Percentiles rank a stretch among this genome's conserved stretches.
Conservation (phyloP, 2,888 invertebrate genomes). For the Synanthedon vespiformis region DNA sequence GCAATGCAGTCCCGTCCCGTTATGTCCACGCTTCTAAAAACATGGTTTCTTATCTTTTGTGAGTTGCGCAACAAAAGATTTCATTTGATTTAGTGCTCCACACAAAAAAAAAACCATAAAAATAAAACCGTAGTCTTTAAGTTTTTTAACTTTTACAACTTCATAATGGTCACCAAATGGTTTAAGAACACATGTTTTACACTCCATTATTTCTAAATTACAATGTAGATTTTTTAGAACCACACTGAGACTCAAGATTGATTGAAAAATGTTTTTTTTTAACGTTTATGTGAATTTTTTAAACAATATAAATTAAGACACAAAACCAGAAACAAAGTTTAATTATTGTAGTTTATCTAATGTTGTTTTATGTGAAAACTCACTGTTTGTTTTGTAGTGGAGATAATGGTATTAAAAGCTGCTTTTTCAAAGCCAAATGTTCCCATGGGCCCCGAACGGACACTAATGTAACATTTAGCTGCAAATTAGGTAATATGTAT, state of each 20-base stretch:
- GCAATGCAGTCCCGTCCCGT: conserved; percentile 38
- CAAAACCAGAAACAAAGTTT: neutral
- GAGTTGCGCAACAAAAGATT: conserved; percentile 35
- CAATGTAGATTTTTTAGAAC: no score
- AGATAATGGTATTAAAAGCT: conserved; percentile 19
- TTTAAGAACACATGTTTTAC: no score
- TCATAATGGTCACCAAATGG: neutral
- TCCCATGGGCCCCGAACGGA: conserved; percentile 40
- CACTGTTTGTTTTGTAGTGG: conserved; percentile 39
- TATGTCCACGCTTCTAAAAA: conserved; percentile 41
- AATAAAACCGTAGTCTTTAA: neutral
- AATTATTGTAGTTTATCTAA: conserved; percentile 16
- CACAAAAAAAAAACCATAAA: no score
- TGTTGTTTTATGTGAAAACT: conserved; percentile 25
- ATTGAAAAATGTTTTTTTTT: neutral
- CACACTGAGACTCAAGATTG: no score
- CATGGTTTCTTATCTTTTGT: conserved; percentile 49
- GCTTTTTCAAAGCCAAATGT: conserved; percentile 24
- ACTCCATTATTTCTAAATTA: no score
- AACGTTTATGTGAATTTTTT: neutral
- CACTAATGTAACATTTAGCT: conserved; percentile 51
- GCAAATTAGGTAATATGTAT: conserved; percentile 60
- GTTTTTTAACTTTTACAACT: conserved; percentile 2
- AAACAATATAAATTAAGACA: neutral
- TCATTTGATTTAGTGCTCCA: no score